Percentiles rank a stretch among this genome's conserved stretches.
phyloP scores from a whole-genome alignment of 2,888 invertebrate species.

The Hypsopygia costalis region DNA sequence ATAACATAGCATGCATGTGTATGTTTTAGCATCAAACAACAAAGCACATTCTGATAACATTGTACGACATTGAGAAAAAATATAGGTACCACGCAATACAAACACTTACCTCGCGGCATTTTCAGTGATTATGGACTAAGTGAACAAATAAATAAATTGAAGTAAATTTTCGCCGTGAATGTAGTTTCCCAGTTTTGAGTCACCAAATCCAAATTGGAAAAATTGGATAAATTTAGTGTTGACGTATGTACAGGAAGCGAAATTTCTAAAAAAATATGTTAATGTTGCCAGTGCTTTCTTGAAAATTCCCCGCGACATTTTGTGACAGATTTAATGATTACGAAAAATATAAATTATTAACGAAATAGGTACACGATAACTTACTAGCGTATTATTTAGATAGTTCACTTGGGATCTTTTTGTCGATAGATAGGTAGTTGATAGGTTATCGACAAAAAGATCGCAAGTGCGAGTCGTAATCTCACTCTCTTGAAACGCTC shows the following conservation, averaged over 20 bases:
- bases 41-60: slow-evolving; percentile 68
- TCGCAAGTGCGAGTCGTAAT: too few species aligned
- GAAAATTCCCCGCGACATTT: too few species aligned
- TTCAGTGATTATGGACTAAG: slow-evolving; percentile 27
- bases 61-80: slow-evolving; percentile 60
- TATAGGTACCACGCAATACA: slow-evolving; percentile 25
- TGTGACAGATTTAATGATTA: too few species aligned
- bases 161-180: slow-evolving; percentile 6
- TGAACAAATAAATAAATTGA: slow-evolving; percentile 18
- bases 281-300: not conserved
- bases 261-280: slow-evolving; percentile 1
- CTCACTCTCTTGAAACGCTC: too few species aligned
- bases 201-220: slow-evolving; percentile 39
- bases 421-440: too few species aligned
- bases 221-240: slow-evolving; percentile 67
- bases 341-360: too few species aligned
- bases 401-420: too few species aligned
- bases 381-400: too few species aligned
- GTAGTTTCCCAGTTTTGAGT: too few species aligned
- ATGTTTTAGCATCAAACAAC: slow-evolving; percentile 11
- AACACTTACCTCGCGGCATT: slow-evolving; percentile 71
- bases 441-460: too few species aligned
- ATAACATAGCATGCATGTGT: too few species aligned
- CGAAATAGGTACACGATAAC: too few species aligned
- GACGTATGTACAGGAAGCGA: slow-evolving; percentile 41